phyloP scores from a whole-genome alignment of 2,113 vertebrate species.

The Phaethon lepturus region DNA sequence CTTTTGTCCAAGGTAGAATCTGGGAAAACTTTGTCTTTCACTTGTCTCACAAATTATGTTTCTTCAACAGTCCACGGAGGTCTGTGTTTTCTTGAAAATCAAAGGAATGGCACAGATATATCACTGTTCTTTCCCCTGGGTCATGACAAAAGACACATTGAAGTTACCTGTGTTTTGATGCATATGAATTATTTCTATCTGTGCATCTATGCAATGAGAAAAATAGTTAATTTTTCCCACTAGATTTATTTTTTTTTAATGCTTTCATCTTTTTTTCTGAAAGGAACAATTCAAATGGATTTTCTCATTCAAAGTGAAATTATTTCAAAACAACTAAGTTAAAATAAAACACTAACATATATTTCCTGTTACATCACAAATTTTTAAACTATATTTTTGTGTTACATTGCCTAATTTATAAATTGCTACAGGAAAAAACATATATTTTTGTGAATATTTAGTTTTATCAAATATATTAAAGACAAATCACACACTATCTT shows the following conservation, averaged over 20 bases:
- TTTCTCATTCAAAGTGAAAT: background rate
- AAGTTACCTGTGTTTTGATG: background rate
- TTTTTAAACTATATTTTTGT: background rate
- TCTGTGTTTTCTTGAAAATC: background rate
- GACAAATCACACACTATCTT: background rate
- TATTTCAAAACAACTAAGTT: background rate
- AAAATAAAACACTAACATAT: background rate
- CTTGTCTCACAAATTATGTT: background rate
- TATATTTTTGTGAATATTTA: background rate
- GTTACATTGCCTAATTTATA: background rate
- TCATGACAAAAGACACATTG: background rate
- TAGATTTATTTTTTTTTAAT: background rate
- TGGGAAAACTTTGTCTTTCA: background rate
- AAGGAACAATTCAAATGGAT: background rate
- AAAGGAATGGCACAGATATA: background rate
- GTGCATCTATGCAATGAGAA: background rate
- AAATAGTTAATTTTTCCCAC: background rate
- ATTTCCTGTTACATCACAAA: background rate
- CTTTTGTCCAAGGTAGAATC: background rate
- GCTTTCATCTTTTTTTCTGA: background rate
- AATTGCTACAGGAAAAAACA: background rate
- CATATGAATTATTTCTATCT: background rate
- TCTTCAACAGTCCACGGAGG: background rate
- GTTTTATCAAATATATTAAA: background rate
- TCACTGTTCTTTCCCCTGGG: background rate